These are phyloP conservation scores for Nixonia krombeini DNA, from an alignment of 1,140 invertebrate genomes.

Conservation along the genomic window DNA sequence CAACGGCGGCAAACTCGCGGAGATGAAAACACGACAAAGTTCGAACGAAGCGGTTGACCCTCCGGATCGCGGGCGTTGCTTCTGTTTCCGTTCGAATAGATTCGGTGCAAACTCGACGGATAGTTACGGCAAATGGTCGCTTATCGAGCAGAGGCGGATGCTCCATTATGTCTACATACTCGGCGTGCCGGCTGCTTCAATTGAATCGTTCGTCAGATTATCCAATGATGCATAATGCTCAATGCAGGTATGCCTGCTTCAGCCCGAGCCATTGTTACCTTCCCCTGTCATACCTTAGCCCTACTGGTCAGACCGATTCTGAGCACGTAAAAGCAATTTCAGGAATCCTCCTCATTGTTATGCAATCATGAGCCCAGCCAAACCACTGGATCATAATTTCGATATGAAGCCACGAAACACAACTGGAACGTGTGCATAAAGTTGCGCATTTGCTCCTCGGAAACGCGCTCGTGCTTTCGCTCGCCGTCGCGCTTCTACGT, in stretches of 20 bases:
- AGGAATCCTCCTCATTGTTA: slow-evolving; percentile 69
- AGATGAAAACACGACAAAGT: slow-evolving; percentile 26
- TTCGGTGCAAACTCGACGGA: slow-evolving; percentile 34
- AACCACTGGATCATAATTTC: slow-evolving; percentile 50
- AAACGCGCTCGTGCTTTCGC: slow-evolving; percentile 11
- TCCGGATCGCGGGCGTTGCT: slow-evolving; percentile 32
- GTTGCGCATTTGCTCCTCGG: slow-evolving; percentile 30
- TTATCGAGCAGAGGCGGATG: slow-evolving; percentile 68
- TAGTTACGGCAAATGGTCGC: slow-evolving; percentile 49
- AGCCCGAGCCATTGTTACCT: slow-evolving; percentile 46
- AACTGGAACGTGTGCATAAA: slow-evolving; percentile 27
- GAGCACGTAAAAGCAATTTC: slow-evolving; percentile 70
- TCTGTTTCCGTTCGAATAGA: slow-evolving; percentile 41
- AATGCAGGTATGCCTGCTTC: slow-evolving; percentile 48
- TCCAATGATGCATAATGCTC: slow-evolving; percentile 70
- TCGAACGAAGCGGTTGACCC: slow-evolving; percentile 27
- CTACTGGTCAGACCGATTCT: slow-evolving; percentile 59
- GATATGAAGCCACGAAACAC: slow-evolving; percentile 28
- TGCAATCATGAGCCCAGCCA: slow-evolving; percentile 62
- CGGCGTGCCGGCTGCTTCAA: slow-evolving; percentile 67
- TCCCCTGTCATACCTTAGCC: slow-evolving; percentile 36
- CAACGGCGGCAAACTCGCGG: not conserved
- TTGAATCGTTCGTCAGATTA: slow-evolving; percentile 72
- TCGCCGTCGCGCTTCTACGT: slow-evolving; percentile 16
- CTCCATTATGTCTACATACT: slow-evolving; percentile 71